Percentiles rank a stretch among this genome's conserved stretches.
Evolutionary conservation across 2,888 invertebrate species (phyloP).

Genomic region (Drymonia ruficornis): DNA sequence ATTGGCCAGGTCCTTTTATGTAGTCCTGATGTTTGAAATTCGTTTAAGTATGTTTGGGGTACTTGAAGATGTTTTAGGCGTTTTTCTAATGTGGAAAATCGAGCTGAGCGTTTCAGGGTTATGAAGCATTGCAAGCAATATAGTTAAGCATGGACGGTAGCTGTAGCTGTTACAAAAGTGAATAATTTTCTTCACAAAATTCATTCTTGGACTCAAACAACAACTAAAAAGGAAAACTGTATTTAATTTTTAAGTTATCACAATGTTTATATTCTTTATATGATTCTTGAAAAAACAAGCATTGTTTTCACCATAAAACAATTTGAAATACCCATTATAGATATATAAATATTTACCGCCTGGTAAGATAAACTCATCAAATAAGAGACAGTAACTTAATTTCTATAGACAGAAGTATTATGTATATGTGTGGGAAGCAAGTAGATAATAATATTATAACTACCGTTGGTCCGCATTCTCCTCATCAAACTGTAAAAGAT

Average conservation of each 20-base stretch:
- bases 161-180: neutral
- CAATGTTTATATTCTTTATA: no score
- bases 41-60: neutral
- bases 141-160: no score
- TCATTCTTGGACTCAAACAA: no score
- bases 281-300: no score
- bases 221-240: no score
- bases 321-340: neutral
- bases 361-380: slow-evolving; percentile 22
- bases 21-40: slow-evolving; percentile 19
- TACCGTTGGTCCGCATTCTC: neutral
- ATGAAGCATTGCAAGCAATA: no score
- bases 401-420: neutral
- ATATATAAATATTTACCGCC: slow-evolving; percentile 11
- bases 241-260: no score
- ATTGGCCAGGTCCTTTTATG: slow-evolving; percentile 31
- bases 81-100: neutral
- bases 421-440: neutral
- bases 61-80: neutral
- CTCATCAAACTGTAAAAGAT: neutral
- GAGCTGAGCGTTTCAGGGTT: no score
- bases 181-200: neutral
- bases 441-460: neutral
- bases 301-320: no score
- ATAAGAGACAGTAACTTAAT: neutral